Evolutionary conservation across 1,140 invertebrate genomes (phyloP).

Genomic region (Drosophila parabipectinata): DNA sequence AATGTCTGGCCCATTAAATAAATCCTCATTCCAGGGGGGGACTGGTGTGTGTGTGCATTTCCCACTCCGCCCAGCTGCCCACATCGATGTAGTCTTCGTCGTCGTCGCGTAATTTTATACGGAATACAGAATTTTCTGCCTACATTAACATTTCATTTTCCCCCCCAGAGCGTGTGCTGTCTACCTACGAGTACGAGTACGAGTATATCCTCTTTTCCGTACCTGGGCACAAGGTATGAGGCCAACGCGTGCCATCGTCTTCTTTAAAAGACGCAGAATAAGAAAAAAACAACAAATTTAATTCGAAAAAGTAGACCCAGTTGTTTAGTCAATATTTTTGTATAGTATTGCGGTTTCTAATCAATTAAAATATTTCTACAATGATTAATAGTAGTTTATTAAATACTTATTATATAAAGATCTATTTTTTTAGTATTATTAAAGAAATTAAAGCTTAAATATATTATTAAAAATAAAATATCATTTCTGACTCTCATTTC

Average conservation of each 20-base stretch:
- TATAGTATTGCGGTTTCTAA: no score
- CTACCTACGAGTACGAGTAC: conserved; percentile 13
- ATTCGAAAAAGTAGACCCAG: no score
- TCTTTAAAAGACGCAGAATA: conserved; percentile 38
- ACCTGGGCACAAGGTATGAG: background rate
- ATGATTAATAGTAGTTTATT: no score
- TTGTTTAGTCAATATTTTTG: no score
- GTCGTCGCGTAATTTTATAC: conserved; percentile 27
- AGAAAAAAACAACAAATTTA: background rate
- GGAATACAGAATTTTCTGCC: conserved; percentile 43
- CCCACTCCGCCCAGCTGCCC: conserved; percentile 3
- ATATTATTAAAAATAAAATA: background rate
- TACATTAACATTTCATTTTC: conserved; percentile 50
- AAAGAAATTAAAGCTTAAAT: background rate
- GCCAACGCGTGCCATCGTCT: conserved; percentile 49
- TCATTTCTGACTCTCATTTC: conserved; percentile 15
- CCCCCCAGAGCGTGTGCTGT: background rate
- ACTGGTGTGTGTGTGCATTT: conserved; percentile 3
- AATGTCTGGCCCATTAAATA: conserved; percentile 17
- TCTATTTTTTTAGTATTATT: no score
- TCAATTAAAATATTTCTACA: no score
- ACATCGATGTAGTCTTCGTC: no score
- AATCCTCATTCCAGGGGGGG: conserved; percentile 2
- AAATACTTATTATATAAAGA: no score
- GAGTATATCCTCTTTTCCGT: conserved; percentile 2